Conservation (phyloP, 30 jellyfish, hydroid and myxozoan species). For the Sanderia malayensis region DNA sequence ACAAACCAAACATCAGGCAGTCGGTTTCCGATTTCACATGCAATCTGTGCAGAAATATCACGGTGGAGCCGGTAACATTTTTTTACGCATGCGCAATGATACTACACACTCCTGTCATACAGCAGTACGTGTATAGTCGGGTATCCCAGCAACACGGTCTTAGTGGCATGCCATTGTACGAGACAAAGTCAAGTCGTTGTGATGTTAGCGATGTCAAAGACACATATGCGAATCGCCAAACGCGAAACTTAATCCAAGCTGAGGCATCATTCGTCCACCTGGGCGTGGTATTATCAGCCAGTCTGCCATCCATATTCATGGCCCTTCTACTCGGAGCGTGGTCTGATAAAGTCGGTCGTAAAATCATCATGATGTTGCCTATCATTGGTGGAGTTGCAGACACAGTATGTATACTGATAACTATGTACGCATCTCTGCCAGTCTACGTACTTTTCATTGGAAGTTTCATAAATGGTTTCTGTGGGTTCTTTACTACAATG, state of each 20-base stretch:
- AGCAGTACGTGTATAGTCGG: conserved; percentile 85
- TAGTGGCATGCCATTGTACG: conserved; percentile 55
- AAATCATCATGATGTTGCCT: conserved; percentile 77
- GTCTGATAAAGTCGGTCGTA: conserved; percentile 96
- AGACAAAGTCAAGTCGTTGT: conserved; percentile 81
- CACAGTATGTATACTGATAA: conserved; percentile 61
- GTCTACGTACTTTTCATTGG: conserved; percentile 77
- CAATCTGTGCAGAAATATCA: conserved; percentile 31
- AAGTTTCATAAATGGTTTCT: conserved; percentile 84
- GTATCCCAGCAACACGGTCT: conserved; percentile 65
- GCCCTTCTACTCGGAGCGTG: conserved; percentile 93
- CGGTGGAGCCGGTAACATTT: conserved; percentile 97
- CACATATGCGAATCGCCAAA: conserved; percentile 20
- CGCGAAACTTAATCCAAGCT: conserved; percentile 77
- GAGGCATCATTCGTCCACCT: conserved; percentile 87
- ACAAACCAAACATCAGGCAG: neutral
- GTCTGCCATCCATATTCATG: conserved; percentile 91
- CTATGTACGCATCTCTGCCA: conserved; percentile 76
- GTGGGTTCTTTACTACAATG: conserved; percentile 97
- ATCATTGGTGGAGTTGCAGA: conserved; percentile 86
- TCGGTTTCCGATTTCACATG: neutral
- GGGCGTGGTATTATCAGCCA: conserved; percentile 88
- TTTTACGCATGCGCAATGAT: conserved; percentile 98
- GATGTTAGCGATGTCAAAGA: conserved; percentile 36
- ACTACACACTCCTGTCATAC: conserved; percentile 96